Percentiles rank a stretch among this genome's conserved stretches.
Evolutionary conservation across 1,140 invertebrate species (phyloP).

Genomic region (Rhyacophila brunnea): DNA sequence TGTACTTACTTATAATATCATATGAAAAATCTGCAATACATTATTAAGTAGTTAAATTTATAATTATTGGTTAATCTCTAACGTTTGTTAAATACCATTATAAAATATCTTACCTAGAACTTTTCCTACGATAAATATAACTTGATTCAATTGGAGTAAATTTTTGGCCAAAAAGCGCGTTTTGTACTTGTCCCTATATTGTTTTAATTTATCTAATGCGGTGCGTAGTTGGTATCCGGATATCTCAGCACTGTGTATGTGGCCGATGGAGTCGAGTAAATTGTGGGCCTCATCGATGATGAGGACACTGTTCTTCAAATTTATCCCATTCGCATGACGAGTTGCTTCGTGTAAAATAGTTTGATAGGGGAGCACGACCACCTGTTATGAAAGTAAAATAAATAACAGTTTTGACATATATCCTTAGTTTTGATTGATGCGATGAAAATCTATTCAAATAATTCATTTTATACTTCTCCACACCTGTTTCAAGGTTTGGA

Average conservation of each 20-base stretch:
- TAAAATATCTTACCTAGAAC: constrained; percentile 63
- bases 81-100: too few relatives aligned
- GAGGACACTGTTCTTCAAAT: constrained; percentile 80
- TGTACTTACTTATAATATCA: too few relatives aligned
- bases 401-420: too few relatives aligned
- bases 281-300: constrained; percentile 99
- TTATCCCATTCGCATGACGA: constrained; percentile 79
- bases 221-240: constrained; percentile 64
- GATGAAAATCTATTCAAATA: too few relatives aligned
- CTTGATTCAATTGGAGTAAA: constrained; percentile 80
- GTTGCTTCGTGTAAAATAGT: constrained; percentile 85
- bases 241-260: constrained; percentile 79
- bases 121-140: constrained; percentile 78
- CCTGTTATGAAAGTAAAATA: constrained; percentile 42
- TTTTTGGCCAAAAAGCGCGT: constrained; percentile 78
- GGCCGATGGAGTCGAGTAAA: constrained; percentile 85
- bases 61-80: too few relatives aligned
- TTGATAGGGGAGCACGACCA: constrained; percentile 84
- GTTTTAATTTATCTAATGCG: constrained; percentile 69
- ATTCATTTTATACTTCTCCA: too few relatives aligned
- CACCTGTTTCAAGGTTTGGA: too few relatives aligned
- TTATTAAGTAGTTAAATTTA: too few relatives aligned
- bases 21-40: too few relatives aligned
- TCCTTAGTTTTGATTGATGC: too few relatives aligned
- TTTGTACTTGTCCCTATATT: constrained; percentile 80